phyloP scores from a whole-genome alignment of 2,888 invertebrate species.

The Gisinianus flammeolus region DNA sequence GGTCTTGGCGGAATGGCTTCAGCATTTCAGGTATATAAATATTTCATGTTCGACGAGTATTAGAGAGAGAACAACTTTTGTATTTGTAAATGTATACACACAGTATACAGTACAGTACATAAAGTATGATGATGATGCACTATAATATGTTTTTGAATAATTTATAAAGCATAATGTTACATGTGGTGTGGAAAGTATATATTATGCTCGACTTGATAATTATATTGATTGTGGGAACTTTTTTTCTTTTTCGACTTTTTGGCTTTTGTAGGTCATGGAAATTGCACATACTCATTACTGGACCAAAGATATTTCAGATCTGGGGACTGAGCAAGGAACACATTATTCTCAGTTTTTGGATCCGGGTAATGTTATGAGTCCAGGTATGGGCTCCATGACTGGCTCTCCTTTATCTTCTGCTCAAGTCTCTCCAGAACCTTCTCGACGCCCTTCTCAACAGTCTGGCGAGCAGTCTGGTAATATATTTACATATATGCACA shows the following conservation, averaged over 20 bases:
- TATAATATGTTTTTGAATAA: too few species aligned
- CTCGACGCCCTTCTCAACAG: constrained; percentile 56
- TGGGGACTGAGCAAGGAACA: constrained; percentile 49
- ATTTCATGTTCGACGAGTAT: not conserved
- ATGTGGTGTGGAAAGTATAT: too few species aligned
- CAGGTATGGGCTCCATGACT: constrained; percentile 55
- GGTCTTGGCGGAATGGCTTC: constrained; percentile 97
- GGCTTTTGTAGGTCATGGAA: constrained; percentile 79
- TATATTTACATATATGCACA: not conserved
- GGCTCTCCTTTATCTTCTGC: constrained; percentile 58
- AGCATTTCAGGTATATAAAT: constrained; percentile 68
- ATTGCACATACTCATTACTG: constrained; percentile 99
- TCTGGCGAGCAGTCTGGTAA: constrained; percentile 53
- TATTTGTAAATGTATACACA: not conserved
- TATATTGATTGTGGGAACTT: not conserved
- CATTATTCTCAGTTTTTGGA: constrained; percentile 58
- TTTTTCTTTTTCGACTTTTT: not conserved
- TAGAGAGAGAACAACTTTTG: not conserved
- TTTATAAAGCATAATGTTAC: too few species aligned
- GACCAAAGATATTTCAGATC: constrained; percentile 79
- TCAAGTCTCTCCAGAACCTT: constrained; percentile 58
- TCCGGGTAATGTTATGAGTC: constrained; percentile 55
- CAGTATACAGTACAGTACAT: not conserved
- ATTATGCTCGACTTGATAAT: not conserved
- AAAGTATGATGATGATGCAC: not conserved